Evolutionary conservation across 2,113 vertebrate genomes (phyloP).

Genomic region (Poeciliopsis turrubarensis): DNA sequence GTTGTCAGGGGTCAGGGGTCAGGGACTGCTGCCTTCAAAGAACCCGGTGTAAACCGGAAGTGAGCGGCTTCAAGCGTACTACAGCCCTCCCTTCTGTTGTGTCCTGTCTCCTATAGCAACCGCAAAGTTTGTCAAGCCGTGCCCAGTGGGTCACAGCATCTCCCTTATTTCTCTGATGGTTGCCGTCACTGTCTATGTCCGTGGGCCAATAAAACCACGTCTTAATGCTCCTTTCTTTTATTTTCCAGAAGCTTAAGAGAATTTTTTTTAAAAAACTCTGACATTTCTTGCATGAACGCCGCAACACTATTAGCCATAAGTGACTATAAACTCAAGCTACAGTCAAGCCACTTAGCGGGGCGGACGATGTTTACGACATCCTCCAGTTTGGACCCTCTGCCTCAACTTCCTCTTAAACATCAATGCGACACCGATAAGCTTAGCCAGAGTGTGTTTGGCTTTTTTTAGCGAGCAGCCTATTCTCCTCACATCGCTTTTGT

Average conservation of each 20-base stretch:
- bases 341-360: slow-evolving; percentile 19
- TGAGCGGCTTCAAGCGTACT: too few species aligned
- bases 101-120: too few species aligned
- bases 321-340: slow-evolving; percentile 27
- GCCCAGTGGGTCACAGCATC: too few species aligned
- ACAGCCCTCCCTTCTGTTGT: too few species aligned
- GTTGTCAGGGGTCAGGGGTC: too few species aligned
- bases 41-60: too few species aligned
- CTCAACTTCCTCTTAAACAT: background rate
- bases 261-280: slow-evolving; percentile 9
- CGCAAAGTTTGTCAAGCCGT: too few species aligned
- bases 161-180: too few species aligned
- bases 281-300: slow-evolving; percentile 2
- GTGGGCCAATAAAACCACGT: too few species aligned
- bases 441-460: background rate
- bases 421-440: background rate
- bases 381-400: slow-evolving; percentile 18
- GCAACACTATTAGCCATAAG: slow-evolving; percentile 9
- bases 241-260: background rate
- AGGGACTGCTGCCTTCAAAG: too few species aligned
- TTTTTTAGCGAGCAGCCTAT: slow-evolving; percentile 10
- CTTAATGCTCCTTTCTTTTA: background rate
- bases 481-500: slow-evolving; percentile 9
- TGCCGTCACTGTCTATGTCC: too few species aligned
- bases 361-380: slow-evolving; percentile 29